Base-by-base conservation (phyloP, 2,797 vertebrate species). In the Ptychobarbus kaznakovi region DNA sequence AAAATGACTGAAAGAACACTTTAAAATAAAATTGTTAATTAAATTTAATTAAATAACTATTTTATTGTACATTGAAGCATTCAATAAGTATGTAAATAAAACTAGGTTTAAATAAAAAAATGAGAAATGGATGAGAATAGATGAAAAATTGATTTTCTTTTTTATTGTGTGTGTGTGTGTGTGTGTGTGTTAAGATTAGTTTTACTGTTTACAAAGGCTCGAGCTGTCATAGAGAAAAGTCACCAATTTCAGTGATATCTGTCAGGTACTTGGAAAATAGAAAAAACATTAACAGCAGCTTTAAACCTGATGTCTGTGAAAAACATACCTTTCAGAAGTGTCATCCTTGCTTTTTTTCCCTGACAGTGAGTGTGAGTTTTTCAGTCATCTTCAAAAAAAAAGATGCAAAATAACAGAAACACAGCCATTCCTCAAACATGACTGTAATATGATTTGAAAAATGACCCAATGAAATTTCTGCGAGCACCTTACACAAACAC, bases 381-480 rank as follows among this genome's bases (percentile, higher is more conserved):
- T n/a, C 61, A 76, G 61, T 68, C 46, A 68, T 38, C 72, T 83
- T 76, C 22, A 46, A 73, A 66, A 68, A 80, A 32, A 81, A 35
- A 65, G 32, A 44, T 25, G 42, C 9, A 38, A 75, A 51, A 65
- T 70, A 70, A 58, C 3, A 82, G n/a, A 61, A 73, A 73, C 15
- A 72, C 32, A 53, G 44, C 5, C n/a, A 83, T 83, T 83, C 8
- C 46, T 66, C 56, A 61, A 83, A 76, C 22, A 53, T 28, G 28
- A 75, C 81, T 75, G 15, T 65, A 32, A 65, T 75, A 49, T 75
- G 22, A 40, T 49, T 72, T 81, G 80, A 81, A 81, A 81, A 81
- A 81, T 81, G 35, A 72, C 49, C 32, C 49, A 70, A 81, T 81
- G 46, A 53, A 69, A 40, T 81, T 81, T 73, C 68, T 73, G 53